Evolutionary conservation across 2,113 vertebrate species (phyloP), one percentile per base, ranked within the genome.

Genomic region (Bubo scandiacus): DNA sequence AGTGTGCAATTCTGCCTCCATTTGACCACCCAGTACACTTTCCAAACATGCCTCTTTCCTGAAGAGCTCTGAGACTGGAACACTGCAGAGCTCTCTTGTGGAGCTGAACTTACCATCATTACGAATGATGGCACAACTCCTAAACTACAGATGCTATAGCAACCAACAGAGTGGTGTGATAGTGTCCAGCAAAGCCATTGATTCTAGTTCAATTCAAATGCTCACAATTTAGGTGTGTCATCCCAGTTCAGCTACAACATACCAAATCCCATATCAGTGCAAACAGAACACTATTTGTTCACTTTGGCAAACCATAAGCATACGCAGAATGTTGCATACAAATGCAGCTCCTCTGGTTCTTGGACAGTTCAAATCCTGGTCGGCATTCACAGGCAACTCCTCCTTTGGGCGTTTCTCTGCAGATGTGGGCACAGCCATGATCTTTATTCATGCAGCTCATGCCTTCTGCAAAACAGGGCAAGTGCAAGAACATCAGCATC

Each of bases 391-490:
- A 99, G 88, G 99, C 98, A 54, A 99, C 98, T 38, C 99, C 99
- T 81, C 99, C 99, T 97, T 98, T 99, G 21, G 99, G 99, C 0
- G 98, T 98, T 98, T 99, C 99, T 97, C 99, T 99, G 98, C 99
- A 99, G 98, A 99, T 99, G 98, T 99, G 99, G 83, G 98, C 98
- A 92, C 99, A 99, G 96, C 99, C 99, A 2, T 99, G 99, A 63
- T 99, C 99, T 98, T 99, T 99, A 97, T 99, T 99, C 99, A 99
- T 99, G 97, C 99, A 99, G 98, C 98, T 99, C 98, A 99, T 98
- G 86, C 99, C 99, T 98, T 99, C 99, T 99, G 99, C 86, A 98
- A 98, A 98, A 98, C 29, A 97, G 71, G 42, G 81, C 38, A 94
- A 63, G 66, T 4, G 32, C n/a, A 86, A 77, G 38, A 88, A 42